Evolutionary conservation across 2,113 vertebrate species (phyloP).

Genomic region (Chloebia gouldiae): DNA sequence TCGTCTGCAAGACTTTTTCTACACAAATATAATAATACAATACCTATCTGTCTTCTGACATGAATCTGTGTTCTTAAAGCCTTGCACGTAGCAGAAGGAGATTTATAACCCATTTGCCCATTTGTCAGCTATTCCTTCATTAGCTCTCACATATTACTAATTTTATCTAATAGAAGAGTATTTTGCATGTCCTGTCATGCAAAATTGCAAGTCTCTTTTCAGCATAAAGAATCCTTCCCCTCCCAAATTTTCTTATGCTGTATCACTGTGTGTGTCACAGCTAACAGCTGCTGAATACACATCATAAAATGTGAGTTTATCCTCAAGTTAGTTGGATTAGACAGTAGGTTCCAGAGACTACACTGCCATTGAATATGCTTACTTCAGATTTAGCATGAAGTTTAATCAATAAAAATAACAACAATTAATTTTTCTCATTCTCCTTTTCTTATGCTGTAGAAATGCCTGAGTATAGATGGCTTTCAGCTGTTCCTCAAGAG

Average conservation of each 20-base stretch:
- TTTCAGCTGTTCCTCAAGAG: background rate
- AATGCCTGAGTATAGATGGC: background rate
- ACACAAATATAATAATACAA: background rate
- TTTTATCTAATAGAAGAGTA: background rate
- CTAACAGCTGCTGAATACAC: background rate
- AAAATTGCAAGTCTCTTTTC: background rate
- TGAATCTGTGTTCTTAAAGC: background rate
- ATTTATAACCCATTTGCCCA: background rate
- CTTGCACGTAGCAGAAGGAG: background rate
- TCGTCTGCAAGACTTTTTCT: background rate
- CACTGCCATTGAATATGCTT: background rate
- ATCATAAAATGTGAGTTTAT: background rate
- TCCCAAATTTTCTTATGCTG: background rate
- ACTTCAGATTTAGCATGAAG: constrained; percentile 10
- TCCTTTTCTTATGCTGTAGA: background rate
- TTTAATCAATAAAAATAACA: constrained; percentile 45
- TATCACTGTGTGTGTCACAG: background rate
- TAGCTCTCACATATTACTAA: background rate
- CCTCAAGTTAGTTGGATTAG: background rate
- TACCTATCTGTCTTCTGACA: background rate
- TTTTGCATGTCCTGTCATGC: background rate
- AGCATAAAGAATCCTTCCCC: background rate
- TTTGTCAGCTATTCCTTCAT: background rate
- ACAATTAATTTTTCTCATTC: background rate
- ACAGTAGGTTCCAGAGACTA: background rate